These are phyloP conservation scores for Asarcornis scutulata DNA, from an alignment of 2,113 vertebrate genomes.

Conservation along the genomic window DNA sequence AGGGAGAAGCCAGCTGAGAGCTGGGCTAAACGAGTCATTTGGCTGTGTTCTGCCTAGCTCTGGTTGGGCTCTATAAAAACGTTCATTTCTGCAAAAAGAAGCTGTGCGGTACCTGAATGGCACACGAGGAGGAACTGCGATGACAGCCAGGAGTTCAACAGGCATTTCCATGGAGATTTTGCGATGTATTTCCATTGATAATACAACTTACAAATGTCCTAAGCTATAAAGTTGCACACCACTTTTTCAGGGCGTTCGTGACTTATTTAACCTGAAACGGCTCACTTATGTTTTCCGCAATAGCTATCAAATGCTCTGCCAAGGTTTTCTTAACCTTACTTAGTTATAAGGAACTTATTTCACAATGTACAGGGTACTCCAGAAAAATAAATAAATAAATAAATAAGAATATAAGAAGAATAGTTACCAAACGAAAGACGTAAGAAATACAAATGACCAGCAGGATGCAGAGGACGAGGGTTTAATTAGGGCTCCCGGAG, in stretches of 20 bases:
- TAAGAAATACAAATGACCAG: not conserved
- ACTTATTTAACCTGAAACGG: not conserved
- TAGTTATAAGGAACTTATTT: not conserved
- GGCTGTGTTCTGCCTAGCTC: not conserved
- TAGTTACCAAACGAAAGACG: constrained; percentile 3
- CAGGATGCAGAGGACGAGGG: constrained; percentile 36
- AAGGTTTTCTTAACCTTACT: not conserved
- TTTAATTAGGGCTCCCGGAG: constrained; percentile 55
- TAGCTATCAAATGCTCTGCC: not conserved
- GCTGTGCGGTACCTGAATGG: not conserved
- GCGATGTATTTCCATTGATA: not conserved
- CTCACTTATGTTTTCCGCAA: not conserved
- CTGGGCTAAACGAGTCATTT: not conserved
- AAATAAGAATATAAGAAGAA: not conserved
- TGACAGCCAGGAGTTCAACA: not conserved
- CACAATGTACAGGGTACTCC: not conserved
- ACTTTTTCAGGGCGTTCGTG: not conserved
- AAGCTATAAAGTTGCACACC: not conserved
- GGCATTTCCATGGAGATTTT: not conserved
- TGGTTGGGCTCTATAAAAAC: not conserved
- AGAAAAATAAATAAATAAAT: not conserved
- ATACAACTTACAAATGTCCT: not conserved
- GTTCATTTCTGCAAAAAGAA: not conserved
- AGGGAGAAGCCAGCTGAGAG: not conserved
- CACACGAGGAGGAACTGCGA: not conserved